Evolutionary conservation across 2,888 invertebrate genomes (phyloP).

Genomic region (Limnephilus rhombicus): DNA sequence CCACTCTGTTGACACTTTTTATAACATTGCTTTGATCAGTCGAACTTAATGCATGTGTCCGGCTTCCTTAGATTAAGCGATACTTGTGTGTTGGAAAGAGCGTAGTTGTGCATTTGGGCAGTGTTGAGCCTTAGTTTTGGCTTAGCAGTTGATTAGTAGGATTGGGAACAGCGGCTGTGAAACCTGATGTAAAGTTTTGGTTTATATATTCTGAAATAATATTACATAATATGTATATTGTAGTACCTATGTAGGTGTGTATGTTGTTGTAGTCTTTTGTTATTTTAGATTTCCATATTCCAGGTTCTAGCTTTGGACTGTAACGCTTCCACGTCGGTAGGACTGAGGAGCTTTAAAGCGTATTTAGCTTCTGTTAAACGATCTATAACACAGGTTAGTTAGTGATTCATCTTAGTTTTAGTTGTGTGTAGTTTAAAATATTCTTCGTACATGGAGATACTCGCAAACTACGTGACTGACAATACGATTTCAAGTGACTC

Average conservation of each 20-base stretch:
- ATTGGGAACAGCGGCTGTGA: too few relatives aligned
- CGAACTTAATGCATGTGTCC: too few relatives aligned
- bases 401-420: background rate
- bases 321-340: conserved; percentile 79
- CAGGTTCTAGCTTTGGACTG: conserved; percentile 77
- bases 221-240: background rate
- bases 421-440: background rate
- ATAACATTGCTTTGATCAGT: too few relatives aligned
- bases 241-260: background rate
- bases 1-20: too few relatives aligned
- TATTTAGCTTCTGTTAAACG: conserved; percentile 76
- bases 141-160: too few relatives aligned
- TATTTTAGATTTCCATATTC: conserved; percentile 50
- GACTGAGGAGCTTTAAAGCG: conserved; percentile 80
- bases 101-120: too few relatives aligned
- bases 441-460: background rate
- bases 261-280: conserved; percentile 40
- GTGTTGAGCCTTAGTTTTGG: too few relatives aligned
- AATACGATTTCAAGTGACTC: too few relatives aligned
- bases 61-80: too few relatives aligned
- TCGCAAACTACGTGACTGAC: too few relatives aligned
- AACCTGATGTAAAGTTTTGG: background rate
- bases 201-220: background rate
- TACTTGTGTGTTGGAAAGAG: too few relatives aligned
- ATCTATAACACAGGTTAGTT: conserved; percentile 75